A percentile compares a stretch with the other conserved stretches of the same genome.
phyloP scores from a whole-genome alignment of 2,888 invertebrate species.

The Melolontha melolontha region DNA sequence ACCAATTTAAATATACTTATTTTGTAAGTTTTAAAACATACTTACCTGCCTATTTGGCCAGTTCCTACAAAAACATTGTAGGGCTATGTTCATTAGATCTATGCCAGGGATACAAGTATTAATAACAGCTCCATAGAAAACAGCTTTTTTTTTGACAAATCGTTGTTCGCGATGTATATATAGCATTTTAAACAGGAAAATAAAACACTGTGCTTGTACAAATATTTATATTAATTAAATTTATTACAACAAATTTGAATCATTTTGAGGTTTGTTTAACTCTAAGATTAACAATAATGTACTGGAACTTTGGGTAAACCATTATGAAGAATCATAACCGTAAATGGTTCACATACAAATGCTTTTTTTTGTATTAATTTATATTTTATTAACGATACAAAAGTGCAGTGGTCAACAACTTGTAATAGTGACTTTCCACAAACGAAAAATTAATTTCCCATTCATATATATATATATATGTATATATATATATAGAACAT shows the following conservation, averaged over 20 bases:
- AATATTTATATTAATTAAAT: constrained; percentile 39
- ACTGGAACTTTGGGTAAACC: constrained; percentile 37
- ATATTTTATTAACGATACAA: constrained; percentile 32
- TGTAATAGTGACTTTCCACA: constrained; percentile 6
- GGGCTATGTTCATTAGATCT: no score
- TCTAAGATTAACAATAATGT: constrained; percentile 39
- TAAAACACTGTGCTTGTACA: constrained; percentile 5
- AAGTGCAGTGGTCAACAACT: constrained; percentile 39
- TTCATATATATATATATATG: no score
- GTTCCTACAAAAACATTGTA: no score
- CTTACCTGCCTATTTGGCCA: no score
- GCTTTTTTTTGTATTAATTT: constrained; percentile 8
- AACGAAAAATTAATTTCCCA: no score
- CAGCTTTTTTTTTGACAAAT: no score
- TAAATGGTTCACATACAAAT: constrained; percentile 29
- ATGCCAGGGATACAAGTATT: no score
- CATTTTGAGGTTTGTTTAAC: constrained; percentile 37
- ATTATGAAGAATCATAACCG: constrained; percentile 26
- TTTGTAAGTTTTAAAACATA: no score
- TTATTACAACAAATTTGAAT: constrained; percentile 39
- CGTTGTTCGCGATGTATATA: no score
- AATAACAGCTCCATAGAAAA: no score
- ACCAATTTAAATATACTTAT: no score
- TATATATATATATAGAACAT: constrained; percentile 2
- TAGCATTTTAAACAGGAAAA: no score